These are phyloP conservation scores for Fulmarus glacialis DNA, from an alignment of 2,113 vertebrate genomes.

Conservation along the genomic window DNA sequence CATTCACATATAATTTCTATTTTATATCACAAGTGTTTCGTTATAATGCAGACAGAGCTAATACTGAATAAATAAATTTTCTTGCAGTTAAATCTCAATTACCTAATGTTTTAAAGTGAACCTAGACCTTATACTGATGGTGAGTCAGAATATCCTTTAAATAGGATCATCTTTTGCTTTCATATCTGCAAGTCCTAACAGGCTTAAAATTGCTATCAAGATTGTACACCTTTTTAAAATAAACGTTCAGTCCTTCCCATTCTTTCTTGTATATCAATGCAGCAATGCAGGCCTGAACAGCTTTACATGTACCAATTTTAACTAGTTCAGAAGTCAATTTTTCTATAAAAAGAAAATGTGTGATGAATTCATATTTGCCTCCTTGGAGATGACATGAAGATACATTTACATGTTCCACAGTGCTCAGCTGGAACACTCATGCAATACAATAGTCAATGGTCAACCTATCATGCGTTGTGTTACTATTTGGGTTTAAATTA, in stretches of 20 bases:
- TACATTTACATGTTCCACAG: neutral
- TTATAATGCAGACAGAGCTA: neutral
- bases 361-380: neutral
- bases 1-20: neutral
- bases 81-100: neutral
- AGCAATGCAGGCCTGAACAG: neutral
- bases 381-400: neutral
- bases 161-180: neutral
- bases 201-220: neutral
- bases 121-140: neutral
- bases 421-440: neutral
- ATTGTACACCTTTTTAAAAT: neutral
- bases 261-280: neutral
- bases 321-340: neutral
- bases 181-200: neutral
- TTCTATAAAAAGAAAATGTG: neutral
- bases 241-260: accelerated
- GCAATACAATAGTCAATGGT: neutral
- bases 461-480: neutral
- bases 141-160: neutral
- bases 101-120: neutral
- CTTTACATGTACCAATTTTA: neutral
- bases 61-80: neutral
- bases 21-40: neutral
- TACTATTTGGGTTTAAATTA: neutral